Conservation (phyloP, 1,140 invertebrate genomes). For the Scaptodrosophila lebanonensis region DNA sequence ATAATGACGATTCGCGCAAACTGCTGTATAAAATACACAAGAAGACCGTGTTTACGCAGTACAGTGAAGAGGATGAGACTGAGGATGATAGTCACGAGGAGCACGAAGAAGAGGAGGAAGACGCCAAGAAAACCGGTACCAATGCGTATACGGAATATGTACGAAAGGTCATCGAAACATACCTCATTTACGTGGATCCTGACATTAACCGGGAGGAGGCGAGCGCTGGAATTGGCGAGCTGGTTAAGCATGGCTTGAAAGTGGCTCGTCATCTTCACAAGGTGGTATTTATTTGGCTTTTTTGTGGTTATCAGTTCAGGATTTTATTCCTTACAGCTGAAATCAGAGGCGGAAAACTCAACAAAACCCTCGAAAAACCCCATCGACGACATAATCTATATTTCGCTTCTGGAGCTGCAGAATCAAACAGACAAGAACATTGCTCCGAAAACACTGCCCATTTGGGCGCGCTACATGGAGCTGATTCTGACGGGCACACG, state of each 20-base stretch:
- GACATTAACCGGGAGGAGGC: conserved; percentile 68
- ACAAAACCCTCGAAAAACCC: conserved; percentile 78
- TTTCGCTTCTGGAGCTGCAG: conserved; percentile 81
- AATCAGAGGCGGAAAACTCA: conserved; percentile 77
- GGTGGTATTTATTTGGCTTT: no score
- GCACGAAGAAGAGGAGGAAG: conserved; percentile 60
- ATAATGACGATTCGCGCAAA: conserved; percentile 72
- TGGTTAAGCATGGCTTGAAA: conserved; percentile 78
- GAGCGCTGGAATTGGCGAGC: conserved; percentile 76
- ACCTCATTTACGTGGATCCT: conserved; percentile 77
- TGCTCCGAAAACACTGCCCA: conserved; percentile 77
- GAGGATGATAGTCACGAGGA: conserved; percentile 51
- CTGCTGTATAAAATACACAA: conserved; percentile 59
- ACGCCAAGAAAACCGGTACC: conserved; percentile 50
- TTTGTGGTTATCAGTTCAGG: conserved; percentile 17
- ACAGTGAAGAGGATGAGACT: conserved; percentile 47
- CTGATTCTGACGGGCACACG: conserved; percentile 79
- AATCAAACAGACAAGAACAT: conserved; percentile 80
- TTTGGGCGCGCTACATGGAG: conserved; percentile 82
- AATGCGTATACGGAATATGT: conserved; percentile 77
- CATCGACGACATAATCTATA: conserved; percentile 79
- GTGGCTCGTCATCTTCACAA: conserved; percentile 78
- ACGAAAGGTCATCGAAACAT: conserved; percentile 77
- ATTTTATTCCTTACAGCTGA: conserved; percentile 76
- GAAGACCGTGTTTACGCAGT: conserved; percentile 48